Base-by-base conservation (phyloP, 2,797 vertebrate species). In the Darevskia nairensis region DNA sequence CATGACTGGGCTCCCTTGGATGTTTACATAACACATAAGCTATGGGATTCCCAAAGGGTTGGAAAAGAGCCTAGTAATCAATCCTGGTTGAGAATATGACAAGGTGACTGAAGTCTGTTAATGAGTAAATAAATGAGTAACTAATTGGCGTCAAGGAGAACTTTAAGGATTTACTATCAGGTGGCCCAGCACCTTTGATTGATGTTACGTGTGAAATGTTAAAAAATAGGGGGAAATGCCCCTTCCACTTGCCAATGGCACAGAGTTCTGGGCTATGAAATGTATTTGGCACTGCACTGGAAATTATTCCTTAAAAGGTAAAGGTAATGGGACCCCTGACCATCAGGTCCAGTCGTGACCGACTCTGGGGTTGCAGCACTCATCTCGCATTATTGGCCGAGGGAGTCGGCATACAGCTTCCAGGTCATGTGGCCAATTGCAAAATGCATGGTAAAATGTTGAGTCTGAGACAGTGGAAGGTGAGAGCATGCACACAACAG, bases 381-480 rank as follows among this genome's bases (percentile, higher is more conserved):
- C 35, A 35, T 35, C 35, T 35, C 35, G 35, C 35, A 35, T 35
- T 35, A 35, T 35, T 35, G 35, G 35, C 35, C 35, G 35, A 35
- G 35, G 35, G 35, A 35, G 35, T 35, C 35, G 35, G 35, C 35
- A 35, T 35, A 35, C 35, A 35, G 35, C 35, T 35, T 35, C 35
- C 35, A 35, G 35, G 35, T 35, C 2, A 35, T 35, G 35, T 35
- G 35, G 35, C 35, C 35, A 69, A 87, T 66, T 87, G 83, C 84
- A 92, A 89, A 92, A 87, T 41, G 4, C 8, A 64, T 69, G 2
- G 1, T 79, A 80, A 3, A 68, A 81, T 82, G 13, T 76, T 79
- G 83, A 90, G 88, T 15, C 41, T 89, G 50, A 82, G 66, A 21
- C 69, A 92, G 46, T 75, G 32, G 79, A 74, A 81, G 29, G n/a